Conservation (phyloP, 2,113 vertebrate species). For the Noturus placidus region DNA sequence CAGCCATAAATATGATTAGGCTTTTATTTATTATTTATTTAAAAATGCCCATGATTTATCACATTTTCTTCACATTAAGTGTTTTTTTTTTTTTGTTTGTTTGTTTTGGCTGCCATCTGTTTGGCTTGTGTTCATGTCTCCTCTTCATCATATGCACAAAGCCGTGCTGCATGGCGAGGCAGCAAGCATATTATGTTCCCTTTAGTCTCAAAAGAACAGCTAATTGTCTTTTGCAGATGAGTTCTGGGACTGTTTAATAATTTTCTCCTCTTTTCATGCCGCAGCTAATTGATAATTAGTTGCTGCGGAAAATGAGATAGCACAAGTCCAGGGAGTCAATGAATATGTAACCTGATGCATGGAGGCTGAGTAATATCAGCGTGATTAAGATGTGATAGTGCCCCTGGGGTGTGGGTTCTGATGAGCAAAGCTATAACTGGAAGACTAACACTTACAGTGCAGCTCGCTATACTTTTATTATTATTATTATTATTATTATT, state of each 20-base stretch:
- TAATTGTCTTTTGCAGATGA: slow-evolving; percentile 48
- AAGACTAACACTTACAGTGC: background rate
- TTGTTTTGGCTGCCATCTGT: background rate
- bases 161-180: slow-evolving; percentile 9
- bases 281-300: slow-evolving; percentile 54
- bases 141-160: slow-evolving; percentile 15
- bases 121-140: slow-evolving; percentile 1
- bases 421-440: slow-evolving; percentile 31
- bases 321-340: slow-evolving; percentile 24
- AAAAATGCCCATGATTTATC: background rate
- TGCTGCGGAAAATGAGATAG: slow-evolving; percentile 39
- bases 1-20: slow-evolving; percentile 1
- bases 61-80: slow-evolving; percentile 1
- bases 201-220: slow-evolving; percentile 34
- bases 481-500: background rate
- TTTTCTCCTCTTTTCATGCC: slow-evolving; percentile 34
- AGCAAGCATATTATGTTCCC: slow-evolving; percentile 32
- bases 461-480: slow-evolving; percentile 6
- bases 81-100: background rate
- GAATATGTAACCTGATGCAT: slow-evolving; percentile 46
- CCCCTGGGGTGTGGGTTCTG: slow-evolving; percentile 27
- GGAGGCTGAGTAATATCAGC: slow-evolving; percentile 33
- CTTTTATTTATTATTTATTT: background rate
- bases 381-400: slow-evolving; percentile 39
- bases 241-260: slow-evolving; percentile 45